Evolutionary conservation across 1,140 invertebrate species (phyloP).

Genomic region (Muscidifurax raptorellus): DNA sequence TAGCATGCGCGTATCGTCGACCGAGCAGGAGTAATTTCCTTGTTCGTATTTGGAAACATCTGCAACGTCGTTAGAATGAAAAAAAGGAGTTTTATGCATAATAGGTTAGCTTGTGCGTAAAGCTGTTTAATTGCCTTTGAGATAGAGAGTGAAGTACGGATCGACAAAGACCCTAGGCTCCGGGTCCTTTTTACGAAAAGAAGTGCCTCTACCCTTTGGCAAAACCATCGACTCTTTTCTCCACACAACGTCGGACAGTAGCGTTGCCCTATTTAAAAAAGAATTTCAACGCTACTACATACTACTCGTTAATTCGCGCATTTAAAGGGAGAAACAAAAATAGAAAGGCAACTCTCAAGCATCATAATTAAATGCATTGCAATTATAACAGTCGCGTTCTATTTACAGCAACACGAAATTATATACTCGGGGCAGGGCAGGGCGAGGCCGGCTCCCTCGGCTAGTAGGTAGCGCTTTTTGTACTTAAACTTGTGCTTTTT

Average conservation of each 20-base stretch:
- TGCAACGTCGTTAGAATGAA: constrained; percentile 45
- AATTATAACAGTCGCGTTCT: not conserved
- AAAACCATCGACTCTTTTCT: constrained; percentile 71
- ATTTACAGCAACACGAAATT: constrained; percentile 40
- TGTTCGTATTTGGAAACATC: constrained; percentile 74
- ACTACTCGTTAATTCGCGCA: not conserved
- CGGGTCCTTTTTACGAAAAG: constrained; percentile 67
- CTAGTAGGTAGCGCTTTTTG: constrained; percentile 72
- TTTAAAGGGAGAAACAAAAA: constrained; percentile 15
- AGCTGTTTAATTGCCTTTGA: constrained; percentile 62
- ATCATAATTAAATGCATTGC: not conserved
- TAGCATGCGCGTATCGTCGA: constrained; percentile 75
- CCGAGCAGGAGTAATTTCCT: constrained; percentile 77
- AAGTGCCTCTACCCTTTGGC: constrained; percentile 69
- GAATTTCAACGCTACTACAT: not conserved
- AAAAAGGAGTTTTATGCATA: too few species aligned
- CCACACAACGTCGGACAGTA: constrained; percentile 73
- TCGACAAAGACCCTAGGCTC: constrained; percentile 75
- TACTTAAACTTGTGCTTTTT: constrained; percentile 74
- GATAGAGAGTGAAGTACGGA: constrained; percentile 76
- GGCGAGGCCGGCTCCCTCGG: constrained; percentile 74
- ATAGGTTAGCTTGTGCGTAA: too few species aligned
- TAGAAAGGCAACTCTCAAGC: not conserved
- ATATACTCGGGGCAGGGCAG: constrained; percentile 75
- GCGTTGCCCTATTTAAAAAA: constrained; percentile 63